Evolutionary conservation across 2,113 vertebrate genomes (phyloP), one percentile per base, ranked within the genome.

Genomic region (Spea bombifrons): DNA sequence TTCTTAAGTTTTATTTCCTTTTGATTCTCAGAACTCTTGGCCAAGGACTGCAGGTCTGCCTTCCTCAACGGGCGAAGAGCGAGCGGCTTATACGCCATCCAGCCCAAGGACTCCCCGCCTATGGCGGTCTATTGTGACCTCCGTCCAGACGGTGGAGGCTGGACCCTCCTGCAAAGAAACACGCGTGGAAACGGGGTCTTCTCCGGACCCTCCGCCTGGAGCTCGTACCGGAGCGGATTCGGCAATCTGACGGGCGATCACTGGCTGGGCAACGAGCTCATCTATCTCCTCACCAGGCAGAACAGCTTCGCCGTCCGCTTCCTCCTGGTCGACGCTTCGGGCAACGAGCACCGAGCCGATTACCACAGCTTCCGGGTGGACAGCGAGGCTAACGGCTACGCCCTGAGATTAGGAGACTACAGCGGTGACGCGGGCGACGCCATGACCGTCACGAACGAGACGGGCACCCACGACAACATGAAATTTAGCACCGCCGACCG

Each of bases 231-330:
- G 46, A 0, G 3, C 0, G 17, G 80, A 1, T 77, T 80, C 30
- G 71, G 84, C 7, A 10, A 83, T 50, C 1, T 81, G 3, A 7
- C 30, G 3, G 10, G 44, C 8, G 81, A 78, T 48, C 81, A 66
- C 48, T 80, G 84, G 81, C 76, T 83, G 67, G 59, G 81, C 47
- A 65, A 85, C 8, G 44, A 82, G 81, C 44, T 76, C 12, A 78
- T 75, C 44, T 4, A 81, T 5, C 16, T 44, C 52, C 73, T 76
- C 64, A 84, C 64, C 13, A 15, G 43, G 45, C 64, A 85, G 59
- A 83, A 82, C 17, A 44, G 45, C 70, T 82, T 80, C 64, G 3
- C 8, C 30, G 5, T 72, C 63, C 61, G 16, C 55, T 16, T 64
- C 55, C 9, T 52, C 50, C 72, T 79, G 76, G 10, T 61, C 30